Base-by-base conservation (phyloP, 2,888 invertebrate species). In the Phyllotreta cruciferae region DNA sequence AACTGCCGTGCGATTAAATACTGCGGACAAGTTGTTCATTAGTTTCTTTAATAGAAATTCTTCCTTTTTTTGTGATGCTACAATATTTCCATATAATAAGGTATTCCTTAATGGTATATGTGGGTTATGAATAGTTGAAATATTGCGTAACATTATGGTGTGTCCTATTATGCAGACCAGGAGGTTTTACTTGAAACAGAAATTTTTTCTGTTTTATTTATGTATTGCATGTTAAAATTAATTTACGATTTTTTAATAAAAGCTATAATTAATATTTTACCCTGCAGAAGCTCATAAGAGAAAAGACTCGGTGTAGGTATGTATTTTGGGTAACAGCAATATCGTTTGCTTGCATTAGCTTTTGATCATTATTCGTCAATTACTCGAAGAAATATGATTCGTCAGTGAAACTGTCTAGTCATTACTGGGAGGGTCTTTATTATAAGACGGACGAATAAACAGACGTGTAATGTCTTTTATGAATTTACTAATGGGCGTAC, bases 11-110 rank as follows among this genome's bases (percentile, higher is more conserved):
- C 34, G 36, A 37, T 37, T 52, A 52, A 37, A 52, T 52, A n/a
- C 38, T 11, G 52, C 9, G 9, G 52, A 52, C 52, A 52, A 52
- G 52, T 52, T 52, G 34, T 52, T 52, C 52, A 37, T 52, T 52
- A 52, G 7, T 37, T 52, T 50, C 38, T 52, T 37, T 24, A 24
- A 37, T 52, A 52, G 11, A 37, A 37, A 37, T 37, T 8, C 1
- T 52, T 52, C 35, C 8, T 14, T 47, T 36, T 36, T 50, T 52
- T 7, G n/a, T 13, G 9, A 52, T 34, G 38, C 9, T n/a, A 38
- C 10, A 14, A 37, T 34, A 37, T 37, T 37, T 38, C 38, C 11
- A 37, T 37, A 4, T 37, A 52, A 36, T 35, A 10, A 36, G 36
- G 35, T 50, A n/a, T 50, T 37, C 36, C 36, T 37, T 36, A n/a